A percentile compares a stretch with the other conserved stretches of the same genome.
These are phyloP conservation scores for Linnaemya tessellans DNA, from an alignment of 2,888 invertebrate species.

Conservation along the genomic window DNA sequence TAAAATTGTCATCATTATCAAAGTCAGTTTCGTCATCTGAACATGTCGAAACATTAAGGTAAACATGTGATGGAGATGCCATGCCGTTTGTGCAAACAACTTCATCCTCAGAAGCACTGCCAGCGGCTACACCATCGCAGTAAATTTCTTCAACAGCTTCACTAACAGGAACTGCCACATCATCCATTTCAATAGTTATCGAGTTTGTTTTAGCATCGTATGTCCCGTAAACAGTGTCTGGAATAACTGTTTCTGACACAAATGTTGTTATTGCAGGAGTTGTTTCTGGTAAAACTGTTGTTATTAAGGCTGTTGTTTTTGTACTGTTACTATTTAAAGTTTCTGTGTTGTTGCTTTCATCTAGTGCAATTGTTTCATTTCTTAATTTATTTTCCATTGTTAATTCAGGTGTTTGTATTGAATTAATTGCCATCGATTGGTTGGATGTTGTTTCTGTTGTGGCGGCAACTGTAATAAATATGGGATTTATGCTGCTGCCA, in stretches of 20 bases:
- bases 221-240: conserved; percentile 88
- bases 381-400: conserved; percentile 58
- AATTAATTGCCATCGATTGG: conserved; percentile 33
- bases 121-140: conserved; percentile 82
- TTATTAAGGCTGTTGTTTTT: conserved; percentile 79
- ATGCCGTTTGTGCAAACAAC: conserved; percentile 77
- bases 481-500: conserved; percentile 81
- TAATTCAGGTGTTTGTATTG: conserved; percentile 55
- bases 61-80: conserved; percentile 79
- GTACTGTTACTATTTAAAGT: conserved; percentile 82
- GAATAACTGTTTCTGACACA: conserved; percentile 73
- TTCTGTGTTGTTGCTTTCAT: conserved; percentile 8
- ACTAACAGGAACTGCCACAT: conserved; percentile 85
- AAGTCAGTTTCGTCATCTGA: conserved; percentile 77
- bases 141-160: conserved; percentile 83
- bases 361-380: conserved; percentile 62
- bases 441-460: conserved; percentile 17
- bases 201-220: conserved; percentile 89
- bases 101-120: conserved; percentile 76
- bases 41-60: conserved; percentile 77
- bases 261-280: conserved; percentile 33
- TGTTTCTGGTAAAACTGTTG: conserved; percentile 35
- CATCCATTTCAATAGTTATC: conserved; percentile 88
- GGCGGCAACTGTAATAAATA: neutral
- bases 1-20: conserved; percentile 75